A percentile compares a stretch with the other conserved stretches of the same genome.
Conservation (phyloP, 2,113 vertebrate species). For the Gavia stellata region DNA sequence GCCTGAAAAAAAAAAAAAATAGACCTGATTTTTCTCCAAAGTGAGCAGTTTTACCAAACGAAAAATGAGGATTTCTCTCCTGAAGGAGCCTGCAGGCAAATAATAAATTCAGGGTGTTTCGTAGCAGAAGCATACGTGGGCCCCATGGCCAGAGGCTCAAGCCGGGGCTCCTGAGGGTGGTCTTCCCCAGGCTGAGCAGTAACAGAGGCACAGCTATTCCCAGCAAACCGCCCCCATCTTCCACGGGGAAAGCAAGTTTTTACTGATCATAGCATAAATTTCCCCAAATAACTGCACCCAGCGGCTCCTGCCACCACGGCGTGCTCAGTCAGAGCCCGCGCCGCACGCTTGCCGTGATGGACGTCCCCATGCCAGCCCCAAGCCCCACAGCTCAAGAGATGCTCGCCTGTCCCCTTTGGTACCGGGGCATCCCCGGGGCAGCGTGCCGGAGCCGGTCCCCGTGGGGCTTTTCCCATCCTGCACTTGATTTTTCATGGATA, state of each 20-base stretch:
- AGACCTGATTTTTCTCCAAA: background rate
- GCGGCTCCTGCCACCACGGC: fast-evolving
- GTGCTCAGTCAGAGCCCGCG: fast-evolving
- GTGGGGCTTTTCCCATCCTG: background rate
- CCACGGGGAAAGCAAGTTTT: background rate
- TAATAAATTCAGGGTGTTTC: background rate
- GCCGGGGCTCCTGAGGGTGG: background rate
- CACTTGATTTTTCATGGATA: background rate
- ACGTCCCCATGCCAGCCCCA: background rate
- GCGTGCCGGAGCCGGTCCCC: fast-evolving
- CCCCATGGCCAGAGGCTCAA: background rate
- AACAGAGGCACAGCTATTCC: background rate
- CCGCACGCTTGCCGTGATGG: fast-evolving
- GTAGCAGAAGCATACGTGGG: fast-evolving
- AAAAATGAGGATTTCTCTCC: background rate
- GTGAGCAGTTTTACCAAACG: background rate
- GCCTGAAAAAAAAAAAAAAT: no score
- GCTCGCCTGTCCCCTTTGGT: background rate
- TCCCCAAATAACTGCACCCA: background rate
- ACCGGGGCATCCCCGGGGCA: background rate
- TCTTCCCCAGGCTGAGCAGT: background rate
- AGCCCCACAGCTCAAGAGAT: fast-evolving
- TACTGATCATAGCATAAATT: background rate
- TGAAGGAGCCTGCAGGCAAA: background rate
- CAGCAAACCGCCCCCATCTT: fast-evolving